Evolutionary conservation across 1,140 invertebrate species (phyloP).

Genomic region (Ectropis grisescens): DNA sequence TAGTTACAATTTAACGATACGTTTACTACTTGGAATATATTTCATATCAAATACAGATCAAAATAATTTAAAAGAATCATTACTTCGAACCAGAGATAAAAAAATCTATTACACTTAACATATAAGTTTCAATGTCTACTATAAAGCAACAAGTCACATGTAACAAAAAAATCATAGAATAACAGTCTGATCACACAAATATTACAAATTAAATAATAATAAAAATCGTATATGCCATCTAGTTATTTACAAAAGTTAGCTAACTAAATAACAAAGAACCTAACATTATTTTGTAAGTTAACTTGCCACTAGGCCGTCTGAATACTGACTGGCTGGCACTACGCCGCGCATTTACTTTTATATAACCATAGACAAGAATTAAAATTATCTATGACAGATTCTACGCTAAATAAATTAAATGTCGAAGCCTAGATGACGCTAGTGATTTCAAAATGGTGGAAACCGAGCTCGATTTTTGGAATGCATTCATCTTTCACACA

Average conservation of each 20-base stretch:
- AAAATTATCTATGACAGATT: conserved; percentile 31
- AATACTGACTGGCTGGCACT: conserved; percentile 56
- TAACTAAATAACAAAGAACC: conserved; percentile 68
- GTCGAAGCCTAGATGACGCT: conserved; percentile 19
- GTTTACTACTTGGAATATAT: conserved; percentile 25
- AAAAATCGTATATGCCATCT: conserved; percentile 55
- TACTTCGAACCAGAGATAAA: conserved; percentile 14
- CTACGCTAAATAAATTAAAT: conserved; percentile 59
- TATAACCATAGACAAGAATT: conserved; percentile 14
- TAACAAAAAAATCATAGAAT: conserved; percentile 67
- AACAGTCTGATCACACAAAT: conserved; percentile 67
- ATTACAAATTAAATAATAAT: conserved; percentile 68
- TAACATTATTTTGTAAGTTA: conserved; percentile 52
- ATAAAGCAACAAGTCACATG: conserved; percentile 60
- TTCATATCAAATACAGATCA: conserved; percentile 18
- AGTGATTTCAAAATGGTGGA: conserved; percentile 9
- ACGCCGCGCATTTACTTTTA: conserved; percentile 24
- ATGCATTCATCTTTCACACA: conserved; percentile 24
- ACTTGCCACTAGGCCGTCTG: conserved; percentile 40
- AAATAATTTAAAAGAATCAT: conserved; percentile 16
- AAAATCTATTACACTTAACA: conserved; percentile 39
- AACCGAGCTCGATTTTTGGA: conserved; percentile 24
- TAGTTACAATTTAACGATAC: conserved; percentile 13
- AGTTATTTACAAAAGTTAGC: conserved; percentile 67
- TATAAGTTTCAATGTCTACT: conserved; percentile 50